Percentiles rank a stretch among this genome's conserved stretches.
phyloP scores from a whole-genome alignment of 2,113 vertebrate genomes.

The Hemibagrus wyckioides region DNA sequence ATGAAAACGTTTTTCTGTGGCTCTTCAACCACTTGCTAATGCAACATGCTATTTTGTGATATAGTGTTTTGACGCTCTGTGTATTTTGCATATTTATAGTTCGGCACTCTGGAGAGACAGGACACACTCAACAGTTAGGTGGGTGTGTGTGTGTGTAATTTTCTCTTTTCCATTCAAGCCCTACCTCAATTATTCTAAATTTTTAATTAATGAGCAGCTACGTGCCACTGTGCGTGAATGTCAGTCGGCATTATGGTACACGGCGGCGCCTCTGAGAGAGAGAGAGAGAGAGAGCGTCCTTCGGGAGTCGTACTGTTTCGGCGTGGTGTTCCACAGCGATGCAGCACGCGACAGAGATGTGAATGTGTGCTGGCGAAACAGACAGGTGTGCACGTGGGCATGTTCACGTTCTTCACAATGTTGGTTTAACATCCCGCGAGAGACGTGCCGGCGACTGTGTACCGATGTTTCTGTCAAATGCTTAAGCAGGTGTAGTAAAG shows the following conservation, averaged over 20 bases:
- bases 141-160: constrained; percentile 24
- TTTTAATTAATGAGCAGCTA: constrained; percentile 77
- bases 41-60: neutral
- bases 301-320: constrained; percentile 63
- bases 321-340: constrained; percentile 49
- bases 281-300: constrained; percentile 59
- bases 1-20: neutral
- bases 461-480: constrained; percentile 32
- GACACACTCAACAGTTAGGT: neutral
- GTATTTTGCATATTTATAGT: constrained; percentile 5
- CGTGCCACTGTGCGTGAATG: constrained; percentile 72
- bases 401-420: constrained; percentile 23
- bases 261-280: constrained; percentile 67
- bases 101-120: neutral
- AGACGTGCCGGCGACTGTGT: neutral
- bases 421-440: constrained; percentile 37
- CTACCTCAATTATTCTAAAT: constrained; percentile 74
- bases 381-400: constrained; percentile 46
- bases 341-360: constrained; percentile 45
- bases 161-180: constrained; percentile 53
- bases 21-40: neutral
- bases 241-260: constrained; percentile 73
- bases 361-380: constrained; percentile 42
- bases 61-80: neutral
- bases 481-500: constrained; percentile 16